Evolutionary conservation across 2,113 vertebrate genomes (phyloP), one percentile per base, ranked within the genome.

Genomic region (Gymnocephalus cernua): DNA sequence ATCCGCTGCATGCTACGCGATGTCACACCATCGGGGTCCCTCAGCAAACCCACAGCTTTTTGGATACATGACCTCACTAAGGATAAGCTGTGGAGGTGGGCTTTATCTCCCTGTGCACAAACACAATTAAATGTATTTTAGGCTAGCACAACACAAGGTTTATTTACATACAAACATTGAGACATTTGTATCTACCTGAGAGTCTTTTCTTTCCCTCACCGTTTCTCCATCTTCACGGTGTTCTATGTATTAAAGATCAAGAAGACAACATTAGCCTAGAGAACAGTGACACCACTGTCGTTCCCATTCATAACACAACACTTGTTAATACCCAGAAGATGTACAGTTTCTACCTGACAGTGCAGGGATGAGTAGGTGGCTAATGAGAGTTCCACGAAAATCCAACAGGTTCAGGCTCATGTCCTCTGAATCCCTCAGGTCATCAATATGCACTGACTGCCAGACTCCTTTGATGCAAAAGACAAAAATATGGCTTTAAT

Each of bases 371-470:
- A 96, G 74, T 4, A 96, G 88, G 56, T 79, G 80, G 84, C 95
- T 95, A 4, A 95, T 89, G 6, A 92, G 83, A 29, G 84, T 92
- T 50, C 92, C 94, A 88, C 92, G 94, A 77, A 95, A 93, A 76
- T 61, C 80, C 25, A 85, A 87, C 38, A 95, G 84, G 82, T 95
- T 92, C 68, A 91, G 69, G 19, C 91, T 94, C 94, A 95, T 95
- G 76, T 95, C 93, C 18, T 92, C 83, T 5, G 93, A 90, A 51
- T 95, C 93, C 79, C 93, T 93, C 79, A 95, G 91, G 86, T 95
- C 95, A 59, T 95, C 95, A 61, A 95, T 91, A 53, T 95, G 95
- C 53, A 87, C 84, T 0, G 95, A 95, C 16, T 87, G 82, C 95
- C 95, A 95, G 32, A 88, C 59, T 51, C 95, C 95, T 95, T 76